Conservation (phyloP, 2,797 vertebrate genomes). For the Aviceda leuphotes region DNA sequence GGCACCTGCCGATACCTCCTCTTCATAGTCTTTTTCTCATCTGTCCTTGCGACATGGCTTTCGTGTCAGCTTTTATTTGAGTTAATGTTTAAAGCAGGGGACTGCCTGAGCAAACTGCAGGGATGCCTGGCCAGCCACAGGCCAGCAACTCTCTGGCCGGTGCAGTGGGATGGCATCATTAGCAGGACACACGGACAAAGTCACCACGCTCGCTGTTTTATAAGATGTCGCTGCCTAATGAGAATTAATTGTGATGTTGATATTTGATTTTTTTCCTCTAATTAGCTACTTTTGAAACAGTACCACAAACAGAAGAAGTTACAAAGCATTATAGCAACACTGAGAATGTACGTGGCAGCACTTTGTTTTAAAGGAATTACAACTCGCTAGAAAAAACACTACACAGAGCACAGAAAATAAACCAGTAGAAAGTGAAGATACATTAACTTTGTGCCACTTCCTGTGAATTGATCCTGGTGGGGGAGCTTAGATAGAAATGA, state of each 20-base stretch:
- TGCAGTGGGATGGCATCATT: rapidly evolving
- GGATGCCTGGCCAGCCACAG: not conserved
- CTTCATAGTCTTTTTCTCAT: not conserved
- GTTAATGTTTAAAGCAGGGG: not conserved
- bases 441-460: not conserved
- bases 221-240: not conserved
- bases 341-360: not conserved
- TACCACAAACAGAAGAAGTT: not conserved
- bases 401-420: not conserved
- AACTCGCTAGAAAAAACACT: not conserved
- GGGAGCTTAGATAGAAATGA: not conserved
- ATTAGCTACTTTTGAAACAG: not conserved
- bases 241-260: not conserved
- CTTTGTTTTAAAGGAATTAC: not conserved
- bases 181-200: rapidly evolving
- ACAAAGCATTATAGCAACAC: not conserved
- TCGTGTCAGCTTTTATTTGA: not conserved
- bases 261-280: not conserved
- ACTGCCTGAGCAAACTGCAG: not conserved
- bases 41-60: not conserved
- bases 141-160: not conserved
- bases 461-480: not conserved
- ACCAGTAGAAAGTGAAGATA: not conserved
- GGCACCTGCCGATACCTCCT: not conserved
- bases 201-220: rapidly evolving